Percentiles rank a stretch among this genome's conserved stretches.
Evolutionary conservation across 2,113 vertebrate species (phyloP).

Genomic region (Serilophus lunatus): DNA sequence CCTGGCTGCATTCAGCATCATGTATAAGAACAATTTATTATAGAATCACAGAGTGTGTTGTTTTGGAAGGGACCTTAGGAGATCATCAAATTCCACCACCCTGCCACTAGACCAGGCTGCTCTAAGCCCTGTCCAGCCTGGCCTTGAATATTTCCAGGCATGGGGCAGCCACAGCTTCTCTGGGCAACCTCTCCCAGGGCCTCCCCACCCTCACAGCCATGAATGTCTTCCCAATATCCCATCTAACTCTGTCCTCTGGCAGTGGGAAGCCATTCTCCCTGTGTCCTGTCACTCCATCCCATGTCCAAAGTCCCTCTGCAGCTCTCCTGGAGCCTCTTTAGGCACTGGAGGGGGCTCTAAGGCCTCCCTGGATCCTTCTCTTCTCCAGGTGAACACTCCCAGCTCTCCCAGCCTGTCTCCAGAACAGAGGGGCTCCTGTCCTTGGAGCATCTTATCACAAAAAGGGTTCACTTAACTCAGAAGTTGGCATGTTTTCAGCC

Average conservation of each 20-base stretch:
- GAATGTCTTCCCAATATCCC: background rate
- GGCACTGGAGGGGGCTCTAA: background rate
- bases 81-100: background rate
- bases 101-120: background rate
- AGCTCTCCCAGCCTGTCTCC: background rate
- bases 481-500: background rate
- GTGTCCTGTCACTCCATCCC: background rate
- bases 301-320: background rate
- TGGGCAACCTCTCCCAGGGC: background rate
- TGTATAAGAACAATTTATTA: background rate
- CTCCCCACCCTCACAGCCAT: fast-evolving
- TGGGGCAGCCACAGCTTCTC: background rate
- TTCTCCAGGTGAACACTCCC: background rate
- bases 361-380: background rate
- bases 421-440: background rate
- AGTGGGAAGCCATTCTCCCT: background rate
- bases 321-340: background rate
- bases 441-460: background rate
- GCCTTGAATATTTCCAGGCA: background rate
- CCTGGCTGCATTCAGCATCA: background rate
- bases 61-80: background rate
- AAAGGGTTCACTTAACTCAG: background rate
- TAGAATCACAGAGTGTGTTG: background rate
- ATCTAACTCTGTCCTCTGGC: background rate
- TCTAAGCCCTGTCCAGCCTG: fast-evolving